Evolutionary conservation across 2,113 vertebrate genomes (phyloP), one percentile per base, ranked within the genome.

Genomic region (Pomatorhinus ruficollis): DNA sequence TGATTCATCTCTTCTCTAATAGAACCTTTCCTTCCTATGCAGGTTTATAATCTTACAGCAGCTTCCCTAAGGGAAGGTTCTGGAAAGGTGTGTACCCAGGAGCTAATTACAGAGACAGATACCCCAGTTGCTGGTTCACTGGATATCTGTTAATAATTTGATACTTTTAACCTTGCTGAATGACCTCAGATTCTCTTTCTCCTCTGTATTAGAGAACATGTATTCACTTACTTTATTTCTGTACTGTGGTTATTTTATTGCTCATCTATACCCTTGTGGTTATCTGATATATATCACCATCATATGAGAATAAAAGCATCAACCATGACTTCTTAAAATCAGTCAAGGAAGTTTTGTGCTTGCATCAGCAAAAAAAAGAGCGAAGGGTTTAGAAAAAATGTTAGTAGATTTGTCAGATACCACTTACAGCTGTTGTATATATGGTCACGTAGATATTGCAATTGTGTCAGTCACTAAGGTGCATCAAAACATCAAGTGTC

Each of bases 161-260:
- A 95, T 95, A 93, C 89, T 74, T 93, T 33, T 92, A 66, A 93
- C 86, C 95, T 95, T 60, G 16, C 30, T 77, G 71, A 61, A 92
- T 83, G 86, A 95, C 92, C 94, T 90, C 71, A 70, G 86, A 35
- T 93, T 89, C 50, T 95, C 71, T 96, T 95, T 93, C 95, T 83
- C 84, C 21, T 66, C 54, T 81, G 23, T 70, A 76, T 86, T 74
- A 80, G 63, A 83, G 76, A 92, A 45, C 63, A 86, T 17, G 12
- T 15, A 1, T 88, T 70, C 35, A 6, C 59, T 90, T 90, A 72
- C 90, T 92, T 83, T 70, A 89, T 94, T 95, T 90, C 86, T 86
- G 27, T 50, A 13, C 83, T 24, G 14, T 61, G 57, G 45, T 77
- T 86, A 86, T 88, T 93, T 93, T 90, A 83, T 77, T 90, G 42